phyloP scores from a whole-genome alignment of 2,888 invertebrate genomes.

The Syritta pipiens region DNA sequence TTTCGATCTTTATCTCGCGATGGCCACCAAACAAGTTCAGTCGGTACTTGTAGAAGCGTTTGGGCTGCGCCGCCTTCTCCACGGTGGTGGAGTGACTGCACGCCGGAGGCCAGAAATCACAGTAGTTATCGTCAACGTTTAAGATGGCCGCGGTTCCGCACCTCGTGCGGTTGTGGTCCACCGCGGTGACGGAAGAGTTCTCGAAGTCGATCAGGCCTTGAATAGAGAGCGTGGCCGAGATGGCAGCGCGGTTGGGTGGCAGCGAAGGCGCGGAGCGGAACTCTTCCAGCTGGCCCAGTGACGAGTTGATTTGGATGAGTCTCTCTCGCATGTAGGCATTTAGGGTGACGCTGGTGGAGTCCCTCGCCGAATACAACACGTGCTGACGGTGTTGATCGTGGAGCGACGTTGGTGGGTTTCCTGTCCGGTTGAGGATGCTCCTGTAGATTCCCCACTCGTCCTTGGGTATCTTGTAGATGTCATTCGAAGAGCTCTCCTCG shows the following conservation, averaged over 20 bases:
- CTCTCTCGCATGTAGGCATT: constrained; percentile 73
- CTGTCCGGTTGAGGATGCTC: constrained; percentile 71
- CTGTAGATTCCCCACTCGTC: constrained; percentile 78
- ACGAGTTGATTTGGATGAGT: constrained; percentile 72
- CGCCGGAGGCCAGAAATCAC: constrained; percentile 78
- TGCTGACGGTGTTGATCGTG: constrained; percentile 72
- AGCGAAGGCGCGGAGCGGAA: constrained; percentile 35
- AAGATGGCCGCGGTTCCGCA: constrained; percentile 72
- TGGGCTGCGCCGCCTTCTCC: constrained; percentile 76
- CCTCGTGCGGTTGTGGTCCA: constrained; percentile 39
- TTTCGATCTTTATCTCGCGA: constrained; percentile 85
- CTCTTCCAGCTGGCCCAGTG: constrained; percentile 65
- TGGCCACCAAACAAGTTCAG: constrained; percentile 76
- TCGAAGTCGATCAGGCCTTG: constrained; percentile 74
- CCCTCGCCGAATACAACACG: too few species aligned
- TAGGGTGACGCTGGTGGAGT: too few species aligned
- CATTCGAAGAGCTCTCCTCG: constrained; percentile 80
- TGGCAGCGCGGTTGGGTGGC: constrained; percentile 33
- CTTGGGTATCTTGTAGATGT: constrained; percentile 75
- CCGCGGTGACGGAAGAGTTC: constrained; percentile 49
- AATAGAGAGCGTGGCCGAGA: constrained; percentile 73
- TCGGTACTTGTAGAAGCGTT: constrained; percentile 79
- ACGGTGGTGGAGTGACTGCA: constrained; percentile 74
- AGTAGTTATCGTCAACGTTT: constrained; percentile 77
- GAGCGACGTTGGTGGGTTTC: constrained; percentile 42